Evolutionary conservation across 2,797 vertebrate species (phyloP).

Genomic region (Morelia viridis): DNA sequence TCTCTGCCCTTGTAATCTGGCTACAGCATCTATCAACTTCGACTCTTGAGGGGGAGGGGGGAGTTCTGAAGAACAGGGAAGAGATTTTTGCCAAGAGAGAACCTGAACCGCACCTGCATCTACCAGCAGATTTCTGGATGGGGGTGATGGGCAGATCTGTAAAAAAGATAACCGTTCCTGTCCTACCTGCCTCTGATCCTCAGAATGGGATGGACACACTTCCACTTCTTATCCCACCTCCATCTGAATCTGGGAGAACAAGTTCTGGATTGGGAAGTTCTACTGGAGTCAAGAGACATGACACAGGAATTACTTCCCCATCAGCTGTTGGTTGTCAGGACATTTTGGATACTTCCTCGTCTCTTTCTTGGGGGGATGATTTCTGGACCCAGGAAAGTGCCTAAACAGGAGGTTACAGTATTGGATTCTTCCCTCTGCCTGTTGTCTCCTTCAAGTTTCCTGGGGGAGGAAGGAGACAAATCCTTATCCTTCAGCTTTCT

Average conservation of each 20-base stretch:
- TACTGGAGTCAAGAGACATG: background rate
- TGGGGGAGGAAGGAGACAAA: background rate
- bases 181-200: background rate
- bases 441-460: background rate
- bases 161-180: background rate
- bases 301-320: background rate
- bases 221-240: background rate
- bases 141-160: background rate
- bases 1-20: background rate
- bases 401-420: background rate
- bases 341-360: background rate
- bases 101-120: background rate
- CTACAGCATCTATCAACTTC: background rate
- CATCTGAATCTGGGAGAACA: background rate
- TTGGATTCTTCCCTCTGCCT: background rate
- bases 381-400: background rate
- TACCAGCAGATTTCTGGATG: background rate
- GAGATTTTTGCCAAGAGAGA: background rate
- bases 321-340: background rate
- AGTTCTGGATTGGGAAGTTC: background rate
- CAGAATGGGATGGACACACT: background rate
- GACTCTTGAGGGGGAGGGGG: background rate
- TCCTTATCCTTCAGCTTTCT: background rate
- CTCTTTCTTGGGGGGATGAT: background rate
- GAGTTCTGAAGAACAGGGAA: background rate